These are phyloP conservation scores for Martes martes DNA, from an alignment of 2,113 vertebrate genomes.

Conservation along the genomic window DNA sequence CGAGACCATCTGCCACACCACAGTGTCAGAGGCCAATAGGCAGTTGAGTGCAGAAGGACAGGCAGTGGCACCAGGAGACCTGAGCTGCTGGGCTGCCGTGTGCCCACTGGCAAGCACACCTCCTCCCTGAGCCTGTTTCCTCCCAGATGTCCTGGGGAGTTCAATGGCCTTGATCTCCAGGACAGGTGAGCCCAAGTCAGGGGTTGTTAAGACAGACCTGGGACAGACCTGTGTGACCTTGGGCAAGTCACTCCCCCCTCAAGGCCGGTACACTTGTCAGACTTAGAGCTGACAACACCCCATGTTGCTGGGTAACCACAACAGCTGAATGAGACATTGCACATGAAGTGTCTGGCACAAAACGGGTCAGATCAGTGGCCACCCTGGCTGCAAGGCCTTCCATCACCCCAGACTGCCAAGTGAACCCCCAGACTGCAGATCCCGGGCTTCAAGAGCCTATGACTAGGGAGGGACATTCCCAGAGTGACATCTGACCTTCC, in stretches of 20 bases:
- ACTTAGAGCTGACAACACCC: background rate
- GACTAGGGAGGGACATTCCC: background rate
- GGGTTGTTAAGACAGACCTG: background rate
- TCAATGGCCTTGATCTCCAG: background rate
- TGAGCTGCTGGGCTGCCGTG: background rate
- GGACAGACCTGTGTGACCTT: background rate
- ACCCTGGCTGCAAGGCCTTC: background rate
- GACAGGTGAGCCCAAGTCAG: background rate
- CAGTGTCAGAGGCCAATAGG: background rate
- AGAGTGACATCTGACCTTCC: background rate
- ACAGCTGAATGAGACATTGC: background rate
- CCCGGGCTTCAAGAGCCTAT: background rate
- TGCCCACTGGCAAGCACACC: background rate
- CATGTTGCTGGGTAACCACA: background rate
- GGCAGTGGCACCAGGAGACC: background rate
- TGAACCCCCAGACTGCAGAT: background rate
- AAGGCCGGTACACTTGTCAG: background rate
- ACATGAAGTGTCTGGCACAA: background rate
- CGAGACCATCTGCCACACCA: fast-evolving
- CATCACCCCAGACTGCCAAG: background rate
- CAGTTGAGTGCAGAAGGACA: background rate
- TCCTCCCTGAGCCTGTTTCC: background rate
- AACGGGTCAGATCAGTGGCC: background rate
- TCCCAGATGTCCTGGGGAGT: background rate
- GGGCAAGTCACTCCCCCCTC: background rate